Evolutionary conservation across 2,888 invertebrate genomes (phyloP).

Genomic region (Spialia ferax): DNA sequence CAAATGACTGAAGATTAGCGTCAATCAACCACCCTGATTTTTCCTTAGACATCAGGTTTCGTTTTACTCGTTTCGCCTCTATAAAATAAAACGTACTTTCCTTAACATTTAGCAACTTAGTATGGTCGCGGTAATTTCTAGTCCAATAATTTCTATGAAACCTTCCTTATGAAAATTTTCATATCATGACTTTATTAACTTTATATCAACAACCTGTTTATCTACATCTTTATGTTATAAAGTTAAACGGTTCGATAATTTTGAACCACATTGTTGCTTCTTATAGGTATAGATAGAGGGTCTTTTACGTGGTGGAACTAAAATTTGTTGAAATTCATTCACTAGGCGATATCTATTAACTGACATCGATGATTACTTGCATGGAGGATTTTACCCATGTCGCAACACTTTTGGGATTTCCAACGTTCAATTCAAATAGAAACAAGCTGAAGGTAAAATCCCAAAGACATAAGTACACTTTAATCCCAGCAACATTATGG

Average conservation of each 20-base stretch:
- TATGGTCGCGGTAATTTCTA: background rate
- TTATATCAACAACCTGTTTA: no score
- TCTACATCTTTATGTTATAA: no score
- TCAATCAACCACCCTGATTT: conserved; percentile 9
- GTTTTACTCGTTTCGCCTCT: conserved; percentile 1
- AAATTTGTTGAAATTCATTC: no score
- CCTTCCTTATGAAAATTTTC: background rate
- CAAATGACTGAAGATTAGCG: conserved; percentile 19
- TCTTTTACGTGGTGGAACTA: no score
- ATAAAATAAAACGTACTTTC: background rate
- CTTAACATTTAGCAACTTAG: background rate
- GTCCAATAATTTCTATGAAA: background rate
- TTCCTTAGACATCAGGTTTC: background rate
- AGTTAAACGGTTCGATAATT: no score
- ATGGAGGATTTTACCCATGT: background rate
- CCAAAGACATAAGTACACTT: background rate
- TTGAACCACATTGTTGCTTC: no score
- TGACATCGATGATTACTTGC: no score
- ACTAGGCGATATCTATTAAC: no score
- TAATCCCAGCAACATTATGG: background rate
- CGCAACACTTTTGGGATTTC: background rate
- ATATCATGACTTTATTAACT: no score
- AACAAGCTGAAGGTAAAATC: background rate
- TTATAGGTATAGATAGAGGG: no score
- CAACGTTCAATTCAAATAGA: background rate